Base-by-base conservation (phyloP, 2,113 vertebrate genomes). In the Miniopterus natalensis region DNA sequence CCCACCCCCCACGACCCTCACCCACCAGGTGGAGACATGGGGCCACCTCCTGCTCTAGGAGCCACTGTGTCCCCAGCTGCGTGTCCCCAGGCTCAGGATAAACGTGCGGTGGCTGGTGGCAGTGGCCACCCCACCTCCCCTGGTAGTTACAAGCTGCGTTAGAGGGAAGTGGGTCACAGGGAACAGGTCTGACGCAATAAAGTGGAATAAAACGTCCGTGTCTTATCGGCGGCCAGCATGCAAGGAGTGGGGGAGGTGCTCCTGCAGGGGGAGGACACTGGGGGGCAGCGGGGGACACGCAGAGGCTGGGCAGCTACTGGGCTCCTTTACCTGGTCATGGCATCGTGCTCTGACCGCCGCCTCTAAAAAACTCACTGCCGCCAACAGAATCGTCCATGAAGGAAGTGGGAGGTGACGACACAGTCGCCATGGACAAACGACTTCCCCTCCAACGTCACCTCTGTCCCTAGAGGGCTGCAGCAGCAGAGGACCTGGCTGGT, bases 121-220 rank as follows among this genome's bases (percentile, higher is more conserved):
- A 2, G 57, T 78, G 10, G 17, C 27, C 13, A 51, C 9, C 20
- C 25, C 40, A 17, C 51, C 18, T 59, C 13, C 85, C 51, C 36
- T 21, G 51, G 65, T 0, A 31, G 55, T 2, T 20, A 2, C 10
- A 59, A 53, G 68, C 78, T 51, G 68, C 5, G 29, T 21, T 13
- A 29, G 53, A 49, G 29, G 12, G 96, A 98, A 94, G 65, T 17
- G 95, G 95, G 96, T 93, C 94, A 97, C 93, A 49, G 63, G 94
- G 78, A 84, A 68, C 42, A 45, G 23, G 25, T 78, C 23, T n/a
- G 63, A 36, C 53, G 31, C 70, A 27, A 3, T 23, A 12, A 86
- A 57, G 55, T 47, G 4, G 13, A 96, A 83, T 0, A 0, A 0
- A 20, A 86, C 49, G 21, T 53, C 78, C 8, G 14, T 10, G 57